Evolutionary conservation across 2,888 invertebrate species (phyloP), one percentile per base, ranked within the genome.

Genomic region (Nymphalis c-album): DNA sequence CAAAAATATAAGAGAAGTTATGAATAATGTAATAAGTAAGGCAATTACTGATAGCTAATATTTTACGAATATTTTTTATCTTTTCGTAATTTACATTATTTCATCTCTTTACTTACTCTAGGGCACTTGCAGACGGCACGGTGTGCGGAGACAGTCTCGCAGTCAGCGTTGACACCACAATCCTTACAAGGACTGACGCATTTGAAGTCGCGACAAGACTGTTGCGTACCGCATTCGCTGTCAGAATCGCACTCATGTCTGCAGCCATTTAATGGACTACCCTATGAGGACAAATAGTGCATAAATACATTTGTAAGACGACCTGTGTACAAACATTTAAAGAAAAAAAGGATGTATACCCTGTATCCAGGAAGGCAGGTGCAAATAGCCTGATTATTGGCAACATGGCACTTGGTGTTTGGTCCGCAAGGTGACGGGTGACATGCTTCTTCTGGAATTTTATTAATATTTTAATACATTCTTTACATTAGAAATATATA

Each of bases 231-330:
- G 78, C 97, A 97, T 76, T 97, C 97, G 35, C 92, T 87, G 80
- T 97, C 96, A 10, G 94, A 93, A 67, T 97, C 97, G 79, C 97
- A 97, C 86, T 97, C 97, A 80, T 96, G 97, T 16, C 95, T 94
- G 79, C 97, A 97, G 1, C 97, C 97, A 35, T 91, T 84, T 60
- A 96, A 82, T 13, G 97, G 96, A 72, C 96, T 95, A 57, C 97
- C 97, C 87, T 95, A 87, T 47, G 51, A 17, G 6, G 5, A n/a
- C 8, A 31, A 55, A 8, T 5, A 17, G 7, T 6, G 1, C 7
- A 13, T 40, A 13, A 13, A 13, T 13, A 40, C 4, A 40, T 3
- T 40, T 13, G 13, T 13, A 4, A 13, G 10, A 40, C 4, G 13
- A 40, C 0, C 13, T 40, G 13, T 40, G 13, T 40, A 40, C 40